Evolutionary conservation across 2,797 vertebrate genomes (phyloP).

Genomic region (Sebastolobus altivelis): DNA sequence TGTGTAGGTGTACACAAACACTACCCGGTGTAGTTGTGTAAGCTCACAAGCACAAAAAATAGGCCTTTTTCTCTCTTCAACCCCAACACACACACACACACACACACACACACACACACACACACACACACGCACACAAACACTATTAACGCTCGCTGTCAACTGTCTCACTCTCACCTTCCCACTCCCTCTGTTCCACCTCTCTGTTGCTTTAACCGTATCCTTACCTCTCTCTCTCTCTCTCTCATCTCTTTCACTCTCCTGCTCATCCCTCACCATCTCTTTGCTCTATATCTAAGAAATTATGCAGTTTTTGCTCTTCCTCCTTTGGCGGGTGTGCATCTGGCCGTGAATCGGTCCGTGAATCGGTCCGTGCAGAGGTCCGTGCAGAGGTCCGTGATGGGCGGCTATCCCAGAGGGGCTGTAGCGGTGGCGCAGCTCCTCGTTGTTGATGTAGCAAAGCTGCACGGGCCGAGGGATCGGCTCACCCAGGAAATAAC

Average conservation of each 20-base stretch:
- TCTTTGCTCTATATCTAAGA: slow-evolving; percentile 86
- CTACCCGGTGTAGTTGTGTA: slow-evolving; percentile 78
- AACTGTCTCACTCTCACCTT: slow-evolving; percentile 76
- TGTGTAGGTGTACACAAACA: slow-evolving; percentile 83
- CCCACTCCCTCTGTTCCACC: slow-evolving; percentile 68
- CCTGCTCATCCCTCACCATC: slow-evolving; percentile 54
- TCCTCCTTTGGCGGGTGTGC: slow-evolving; percentile 94
- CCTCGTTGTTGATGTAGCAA: slow-evolving; percentile 95
- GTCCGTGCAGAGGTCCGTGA: slow-evolving; percentile 79
- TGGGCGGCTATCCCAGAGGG: slow-evolving; percentile 85
- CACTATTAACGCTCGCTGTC: slow-evolving; percentile 63
- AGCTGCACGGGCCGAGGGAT: slow-evolving; percentile 95
- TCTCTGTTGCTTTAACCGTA: slow-evolving; percentile 61
- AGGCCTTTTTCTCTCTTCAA: slow-evolving; percentile 66
- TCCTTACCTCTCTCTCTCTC: slow-evolving; percentile 52
- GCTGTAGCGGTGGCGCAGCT: slow-evolving; percentile 95
- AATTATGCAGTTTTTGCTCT: slow-evolving; percentile 99
- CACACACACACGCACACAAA: slow-evolving; percentile 14
- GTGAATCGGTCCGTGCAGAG: slow-evolving; percentile 75
- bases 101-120: background rate
- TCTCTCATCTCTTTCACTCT: slow-evolving; percentile 60
- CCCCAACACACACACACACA: slow-evolving; percentile 47
- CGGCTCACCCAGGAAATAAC: slow-evolving; percentile 95
- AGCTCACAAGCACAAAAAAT: slow-evolving; percentile 86
- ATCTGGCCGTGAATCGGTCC: slow-evolving; percentile 88